phyloP scores from a whole-genome alignment of 2,113 vertebrate genomes.

The Nothobranchius furzeri region DNA sequence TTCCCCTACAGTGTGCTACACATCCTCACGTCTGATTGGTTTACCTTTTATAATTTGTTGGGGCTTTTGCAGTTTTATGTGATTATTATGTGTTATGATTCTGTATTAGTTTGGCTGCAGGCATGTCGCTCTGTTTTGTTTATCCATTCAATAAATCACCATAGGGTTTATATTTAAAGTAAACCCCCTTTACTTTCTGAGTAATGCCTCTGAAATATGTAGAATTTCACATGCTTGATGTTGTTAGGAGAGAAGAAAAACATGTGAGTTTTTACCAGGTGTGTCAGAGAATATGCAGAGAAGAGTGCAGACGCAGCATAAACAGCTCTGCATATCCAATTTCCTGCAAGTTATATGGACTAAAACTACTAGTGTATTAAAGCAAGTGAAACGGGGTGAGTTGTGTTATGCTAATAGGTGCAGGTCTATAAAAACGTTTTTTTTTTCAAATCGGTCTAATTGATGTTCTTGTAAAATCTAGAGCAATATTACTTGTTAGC shows the following conservation, averaged over 20 bases:
- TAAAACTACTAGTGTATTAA: constrained; percentile 42
- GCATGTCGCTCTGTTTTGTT: neutral
- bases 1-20: constrained; percentile 12
- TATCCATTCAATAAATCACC: constrained; percentile 26
- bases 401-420: constrained; percentile 60
- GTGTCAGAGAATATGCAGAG: constrained; percentile 24
- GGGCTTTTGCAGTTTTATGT: constrained; percentile 6
- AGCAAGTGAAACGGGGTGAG: constrained; percentile 45
- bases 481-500: constrained; percentile 55
- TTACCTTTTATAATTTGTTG: constrained; percentile 16
- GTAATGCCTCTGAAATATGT: constrained; percentile 24
- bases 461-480: constrained; percentile 61
- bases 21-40: constrained; percentile 21
- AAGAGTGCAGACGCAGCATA: constrained; percentile 55
- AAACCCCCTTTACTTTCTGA: constrained; percentile 43
- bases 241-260: constrained; percentile 35
- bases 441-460: constrained; percentile 67
- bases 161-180: constrained; percentile 24
- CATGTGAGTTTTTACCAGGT: constrained; percentile 20
- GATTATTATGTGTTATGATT: constrained; percentile 12
- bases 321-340: constrained; percentile 40
- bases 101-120: neutral
- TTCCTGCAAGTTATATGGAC: constrained; percentile 48
- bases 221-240: constrained; percentile 36
- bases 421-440: constrained; percentile 44